These are phyloP conservation scores for Neomonachus schauinslandi DNA, from an alignment of 2,113 vertebrate species.

Conservation along the genomic window DNA sequence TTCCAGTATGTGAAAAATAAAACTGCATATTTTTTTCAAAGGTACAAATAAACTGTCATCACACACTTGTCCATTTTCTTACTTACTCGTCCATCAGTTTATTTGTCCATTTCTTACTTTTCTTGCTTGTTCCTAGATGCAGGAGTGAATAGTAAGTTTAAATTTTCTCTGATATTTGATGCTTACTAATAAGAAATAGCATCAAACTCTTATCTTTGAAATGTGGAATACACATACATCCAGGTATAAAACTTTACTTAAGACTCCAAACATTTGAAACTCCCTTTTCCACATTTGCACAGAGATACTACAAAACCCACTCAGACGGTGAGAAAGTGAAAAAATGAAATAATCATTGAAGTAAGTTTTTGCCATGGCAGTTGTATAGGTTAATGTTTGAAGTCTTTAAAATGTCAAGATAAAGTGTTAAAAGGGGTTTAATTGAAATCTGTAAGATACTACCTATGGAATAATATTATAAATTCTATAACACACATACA, in stretches of 20 bases:
- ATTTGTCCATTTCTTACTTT: not conserved
- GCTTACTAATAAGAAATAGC: not conserved
- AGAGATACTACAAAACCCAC: slow-evolving; percentile 25
- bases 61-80: not conserved
- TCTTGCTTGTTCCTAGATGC: not conserved
- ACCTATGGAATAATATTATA: not conserved
- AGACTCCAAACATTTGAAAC: not conserved
- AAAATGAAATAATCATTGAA: not conserved
- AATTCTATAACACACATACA: not conserved
- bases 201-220: not conserved
- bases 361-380: not conserved
- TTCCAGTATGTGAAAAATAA: not conserved
- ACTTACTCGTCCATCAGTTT: not conserved
- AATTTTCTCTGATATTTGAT: slow-evolving; percentile 5
- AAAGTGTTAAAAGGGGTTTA: not conserved
- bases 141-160: not conserved
- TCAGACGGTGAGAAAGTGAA: not conserved
- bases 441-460: not conserved
- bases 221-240: not conserved
- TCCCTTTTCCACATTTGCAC: not conserved
- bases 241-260: not conserved
- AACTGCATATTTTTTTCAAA: not conserved
- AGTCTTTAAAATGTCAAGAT: not conserved
- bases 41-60: not conserved
- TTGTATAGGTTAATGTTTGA: not conserved